These are phyloP conservation scores for Cyrtodaria siliqua DNA, from an alignment of 2,888 invertebrate genomes.

Conservation along the genomic window DNA sequence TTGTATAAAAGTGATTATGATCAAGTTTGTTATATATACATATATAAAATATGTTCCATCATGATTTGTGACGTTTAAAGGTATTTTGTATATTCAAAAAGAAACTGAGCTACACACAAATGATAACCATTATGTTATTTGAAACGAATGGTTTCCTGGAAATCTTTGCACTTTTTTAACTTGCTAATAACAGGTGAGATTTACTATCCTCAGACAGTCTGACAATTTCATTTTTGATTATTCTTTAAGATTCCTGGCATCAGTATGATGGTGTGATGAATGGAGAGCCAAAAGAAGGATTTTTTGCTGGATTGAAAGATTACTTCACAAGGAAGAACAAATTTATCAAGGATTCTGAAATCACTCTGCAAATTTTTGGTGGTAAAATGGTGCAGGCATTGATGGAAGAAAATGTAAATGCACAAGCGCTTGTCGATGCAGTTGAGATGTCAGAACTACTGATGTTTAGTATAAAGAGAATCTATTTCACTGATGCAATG, in stretches of 20 bases:
- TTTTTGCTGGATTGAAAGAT: conserved; percentile 1
- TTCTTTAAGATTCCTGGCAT: conserved; percentile 38
- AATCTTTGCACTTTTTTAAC: too few relatives aligned
- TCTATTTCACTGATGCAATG: conserved; percentile 26
- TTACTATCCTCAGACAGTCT: background rate
- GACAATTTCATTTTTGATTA: background rate
- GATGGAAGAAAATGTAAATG: conserved; percentile 4
- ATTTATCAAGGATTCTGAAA: conserved; percentile 9
- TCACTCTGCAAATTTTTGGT: conserved; percentile 17
- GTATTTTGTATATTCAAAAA: too few relatives aligned
- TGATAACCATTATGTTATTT: too few relatives aligned
- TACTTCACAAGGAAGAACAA: conserved; percentile 12
- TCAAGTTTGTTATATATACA: too few relatives aligned
- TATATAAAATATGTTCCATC: too few relatives aligned
- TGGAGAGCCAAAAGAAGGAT: conserved; percentile 18
- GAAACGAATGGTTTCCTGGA: too few relatives aligned
- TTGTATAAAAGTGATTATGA: too few relatives aligned
- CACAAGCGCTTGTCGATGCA: too few relatives aligned
- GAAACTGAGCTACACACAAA: too few relatives aligned
- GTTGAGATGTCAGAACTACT: conserved; percentile 4
- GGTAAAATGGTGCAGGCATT: background rate
- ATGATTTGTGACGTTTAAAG: too few relatives aligned
- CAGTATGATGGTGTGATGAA: conserved; percentile 53
- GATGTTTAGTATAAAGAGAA: conserved; percentile 9
- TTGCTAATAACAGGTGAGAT: background rate